These are phyloP conservation scores for Tipula vernalis DNA, from an alignment of 2,888 invertebrate species.

Conservation along the genomic window DNA sequence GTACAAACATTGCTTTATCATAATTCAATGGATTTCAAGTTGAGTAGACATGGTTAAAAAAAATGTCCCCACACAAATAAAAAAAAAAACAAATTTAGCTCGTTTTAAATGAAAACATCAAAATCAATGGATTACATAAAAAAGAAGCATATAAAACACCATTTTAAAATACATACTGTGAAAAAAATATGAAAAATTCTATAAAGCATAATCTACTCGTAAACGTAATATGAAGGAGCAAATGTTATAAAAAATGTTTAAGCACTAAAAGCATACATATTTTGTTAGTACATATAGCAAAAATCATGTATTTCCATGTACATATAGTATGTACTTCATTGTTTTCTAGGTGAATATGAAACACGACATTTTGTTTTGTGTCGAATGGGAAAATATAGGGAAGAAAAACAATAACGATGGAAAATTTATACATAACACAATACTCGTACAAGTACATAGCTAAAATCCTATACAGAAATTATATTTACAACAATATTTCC, in stretches of 20 bases:
- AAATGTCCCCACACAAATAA: no score
- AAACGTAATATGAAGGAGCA: background rate
- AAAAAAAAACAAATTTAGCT: background rate
- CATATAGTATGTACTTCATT: background rate
- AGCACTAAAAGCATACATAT: background rate
- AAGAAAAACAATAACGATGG: background rate
- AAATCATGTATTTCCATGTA: background rate
- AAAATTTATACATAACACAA: background rate
- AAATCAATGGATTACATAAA: background rate
- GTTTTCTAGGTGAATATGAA: background rate
- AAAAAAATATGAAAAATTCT: background rate
- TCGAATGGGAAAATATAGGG: background rate
- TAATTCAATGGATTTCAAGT: no score
- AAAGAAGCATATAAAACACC: background rate
- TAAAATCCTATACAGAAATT: background rate
- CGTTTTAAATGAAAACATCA: background rate
- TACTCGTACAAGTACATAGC: background rate
- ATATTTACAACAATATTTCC: background rate
- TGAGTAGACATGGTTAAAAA: no score
- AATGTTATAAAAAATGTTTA: background rate
- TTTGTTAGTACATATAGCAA: background rate
- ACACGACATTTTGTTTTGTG: background rate
- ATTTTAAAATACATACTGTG: background rate
- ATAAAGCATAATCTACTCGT: background rate
- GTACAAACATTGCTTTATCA: no score